phyloP scores from a whole-genome alignment of 1,140 invertebrate genomes.

The Hesperophylax magnus region DNA sequence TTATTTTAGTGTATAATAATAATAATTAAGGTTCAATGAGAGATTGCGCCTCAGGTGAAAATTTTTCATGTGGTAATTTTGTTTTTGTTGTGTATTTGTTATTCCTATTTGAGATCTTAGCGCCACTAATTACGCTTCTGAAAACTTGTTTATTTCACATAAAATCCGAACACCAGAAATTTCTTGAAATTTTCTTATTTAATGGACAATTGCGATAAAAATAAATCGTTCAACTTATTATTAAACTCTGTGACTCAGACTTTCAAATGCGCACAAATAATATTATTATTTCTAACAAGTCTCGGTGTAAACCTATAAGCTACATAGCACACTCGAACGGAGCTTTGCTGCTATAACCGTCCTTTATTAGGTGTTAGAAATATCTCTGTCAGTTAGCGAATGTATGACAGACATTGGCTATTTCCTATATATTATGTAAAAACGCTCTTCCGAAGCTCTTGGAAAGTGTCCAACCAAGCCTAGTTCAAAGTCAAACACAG shows the following conservation, averaged over 20 bases:
- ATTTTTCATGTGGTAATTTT: too few species aligned
- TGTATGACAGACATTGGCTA: not conserved
- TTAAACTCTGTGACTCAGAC: not conserved
- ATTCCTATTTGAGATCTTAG: too few species aligned
- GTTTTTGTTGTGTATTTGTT: too few species aligned
- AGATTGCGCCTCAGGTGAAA: too few species aligned
- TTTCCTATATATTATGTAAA: conserved; percentile 17
- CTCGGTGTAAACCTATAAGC: not conserved
- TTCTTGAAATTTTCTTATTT: too few species aligned
- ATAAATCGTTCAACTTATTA: too few species aligned
- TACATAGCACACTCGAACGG: not conserved
- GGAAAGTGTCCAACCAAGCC: conserved; percentile 1
- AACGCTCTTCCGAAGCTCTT: not conserved
- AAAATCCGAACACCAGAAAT: too few species aligned
- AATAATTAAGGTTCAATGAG: too few species aligned
- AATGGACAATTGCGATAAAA: too few species aligned
- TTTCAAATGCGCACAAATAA: conserved; percentile 1
- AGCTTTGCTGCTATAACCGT: not conserved
- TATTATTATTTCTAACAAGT: not conserved
- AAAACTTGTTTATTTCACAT: too few species aligned
- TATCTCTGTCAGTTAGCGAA: conserved; percentile 3
- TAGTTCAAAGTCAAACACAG: conserved; percentile 7
- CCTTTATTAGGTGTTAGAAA: conserved; percentile 1
- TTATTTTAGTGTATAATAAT: too few species aligned
- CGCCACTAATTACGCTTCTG: too few species aligned